Conservation (phyloP, 1,140 invertebrate species). For the Hormaphis cornu region DNA sequence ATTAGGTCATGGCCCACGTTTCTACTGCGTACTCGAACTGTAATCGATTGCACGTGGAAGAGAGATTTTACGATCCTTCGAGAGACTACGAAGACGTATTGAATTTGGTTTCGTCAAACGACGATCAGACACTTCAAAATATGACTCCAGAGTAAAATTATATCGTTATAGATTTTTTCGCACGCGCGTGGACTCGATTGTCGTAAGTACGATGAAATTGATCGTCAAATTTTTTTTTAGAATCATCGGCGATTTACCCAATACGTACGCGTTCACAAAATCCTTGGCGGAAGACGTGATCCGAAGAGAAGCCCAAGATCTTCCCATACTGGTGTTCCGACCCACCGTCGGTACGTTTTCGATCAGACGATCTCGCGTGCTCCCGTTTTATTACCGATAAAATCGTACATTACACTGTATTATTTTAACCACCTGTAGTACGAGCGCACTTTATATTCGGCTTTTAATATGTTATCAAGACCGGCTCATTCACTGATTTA, state of each 20-base stretch:
- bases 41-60: conserved; percentile 49
- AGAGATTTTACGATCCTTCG: conserved; percentile 48
- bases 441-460: too few relatives aligned
- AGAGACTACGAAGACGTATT: conserved; percentile 45
- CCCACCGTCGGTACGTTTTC: conserved; percentile 47
- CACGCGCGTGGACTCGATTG: background rate
- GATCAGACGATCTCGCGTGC: background rate
- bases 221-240: conserved; percentile 42
- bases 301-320: conserved; percentile 44
- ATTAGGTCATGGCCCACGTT: conserved; percentile 51
- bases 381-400: too few relatives aligned
- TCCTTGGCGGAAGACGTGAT: conserved; percentile 54
- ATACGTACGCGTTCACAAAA: conserved; percentile 61
- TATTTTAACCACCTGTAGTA: too few relatives aligned
- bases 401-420: too few relatives aligned
- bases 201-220: background rate
- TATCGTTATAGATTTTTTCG: background rate
- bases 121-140: conserved; percentile 45
- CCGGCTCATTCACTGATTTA: too few relatives aligned
- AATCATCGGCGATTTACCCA: conserved; percentile 53
- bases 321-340: conserved; percentile 52
- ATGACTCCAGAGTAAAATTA: conserved; percentile 46
- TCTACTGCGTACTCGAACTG: conserved; percentile 65
- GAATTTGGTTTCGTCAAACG: conserved; percentile 44
- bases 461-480: too few relatives aligned